Conservation (phyloP, 2,113 vertebrate species). For the Prolemur simus region DNA sequence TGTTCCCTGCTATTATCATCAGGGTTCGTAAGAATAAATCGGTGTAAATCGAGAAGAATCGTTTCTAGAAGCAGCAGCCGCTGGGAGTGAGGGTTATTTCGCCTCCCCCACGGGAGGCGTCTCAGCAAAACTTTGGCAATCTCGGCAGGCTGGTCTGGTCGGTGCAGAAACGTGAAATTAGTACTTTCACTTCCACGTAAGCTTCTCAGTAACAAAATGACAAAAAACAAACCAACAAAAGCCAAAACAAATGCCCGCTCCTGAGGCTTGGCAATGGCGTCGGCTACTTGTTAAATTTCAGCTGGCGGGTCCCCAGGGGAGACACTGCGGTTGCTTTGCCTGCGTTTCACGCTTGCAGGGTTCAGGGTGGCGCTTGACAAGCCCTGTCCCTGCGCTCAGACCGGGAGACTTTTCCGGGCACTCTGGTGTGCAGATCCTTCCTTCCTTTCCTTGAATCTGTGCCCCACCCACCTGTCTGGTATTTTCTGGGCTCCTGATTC, state of each 20-base stretch:
- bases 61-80: not conserved
- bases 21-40: not conserved
- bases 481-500: not conserved
- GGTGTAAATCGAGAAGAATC: not conserved
- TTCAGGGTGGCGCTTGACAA: not conserved
- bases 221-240: not conserved
- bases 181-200: constrained; percentile 47
- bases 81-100: not conserved
- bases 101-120: not conserved
- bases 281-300: constrained; percentile 54
- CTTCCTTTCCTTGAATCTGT: not conserved
- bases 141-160: not conserved
- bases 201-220: not conserved
- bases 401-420: not conserved
- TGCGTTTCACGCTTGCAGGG: not conserved
- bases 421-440: not conserved
- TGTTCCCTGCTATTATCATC: not conserved
- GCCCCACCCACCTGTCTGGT: accelerated
- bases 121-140: constrained; percentile 17
- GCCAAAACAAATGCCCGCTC: not conserved
- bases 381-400: not conserved
- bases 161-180: constrained; percentile 54
- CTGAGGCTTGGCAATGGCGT: not conserved
- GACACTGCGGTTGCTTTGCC: not conserved
- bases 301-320: constrained; percentile 9